A percentile compares a stretch with the other conserved stretches of the same genome.
These are phyloP conservation scores for Psettodes erumei DNA, from an alignment of 2,113 vertebrate genomes.

Conservation along the genomic window DNA sequence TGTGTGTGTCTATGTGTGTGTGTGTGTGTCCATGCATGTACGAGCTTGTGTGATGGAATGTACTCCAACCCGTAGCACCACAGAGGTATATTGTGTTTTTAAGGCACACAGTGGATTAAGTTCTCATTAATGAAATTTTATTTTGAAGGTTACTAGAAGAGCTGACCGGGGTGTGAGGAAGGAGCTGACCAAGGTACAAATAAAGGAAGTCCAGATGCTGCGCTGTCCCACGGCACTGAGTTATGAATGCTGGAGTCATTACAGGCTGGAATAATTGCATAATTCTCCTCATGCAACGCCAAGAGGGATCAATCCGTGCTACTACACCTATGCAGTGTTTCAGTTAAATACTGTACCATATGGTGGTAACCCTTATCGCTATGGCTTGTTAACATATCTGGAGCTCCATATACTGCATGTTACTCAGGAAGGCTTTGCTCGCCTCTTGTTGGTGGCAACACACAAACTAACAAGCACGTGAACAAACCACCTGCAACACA, in stretches of 20 bases:
- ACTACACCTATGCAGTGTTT: neutral
- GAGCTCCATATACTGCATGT: constrained; percentile 4
- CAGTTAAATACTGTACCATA: constrained; percentile 13
- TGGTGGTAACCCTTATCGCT: neutral
- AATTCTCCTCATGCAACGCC: constrained; percentile 6
- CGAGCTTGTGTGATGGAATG: neutral
- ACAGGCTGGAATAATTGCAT: constrained; percentile 40
- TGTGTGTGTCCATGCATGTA: constrained; percentile 23
- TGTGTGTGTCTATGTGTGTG: constrained; percentile 4
- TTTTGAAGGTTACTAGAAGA: constrained; percentile 53
- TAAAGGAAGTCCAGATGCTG: constrained; percentile 50
- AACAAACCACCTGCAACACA: too few relatives aligned
- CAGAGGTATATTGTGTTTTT: constrained; percentile 25
- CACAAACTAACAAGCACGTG: too few relatives aligned
- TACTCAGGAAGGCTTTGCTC: too few relatives aligned
- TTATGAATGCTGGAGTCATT: constrained; percentile 44
- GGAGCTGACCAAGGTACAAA: constrained; percentile 55
- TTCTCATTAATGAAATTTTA: constrained; percentile 43
- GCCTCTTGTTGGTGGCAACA: too few relatives aligned
- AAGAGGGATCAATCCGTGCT: neutral
- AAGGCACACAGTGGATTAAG: constrained; percentile 32
- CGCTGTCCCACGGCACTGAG: neutral
- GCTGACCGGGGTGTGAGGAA: constrained; percentile 45
- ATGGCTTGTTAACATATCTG: constrained; percentile 18
- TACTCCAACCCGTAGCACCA: neutral